Conservation (phyloP, 2,888 invertebrate genomes). For the Meloe dianella region DNA sequence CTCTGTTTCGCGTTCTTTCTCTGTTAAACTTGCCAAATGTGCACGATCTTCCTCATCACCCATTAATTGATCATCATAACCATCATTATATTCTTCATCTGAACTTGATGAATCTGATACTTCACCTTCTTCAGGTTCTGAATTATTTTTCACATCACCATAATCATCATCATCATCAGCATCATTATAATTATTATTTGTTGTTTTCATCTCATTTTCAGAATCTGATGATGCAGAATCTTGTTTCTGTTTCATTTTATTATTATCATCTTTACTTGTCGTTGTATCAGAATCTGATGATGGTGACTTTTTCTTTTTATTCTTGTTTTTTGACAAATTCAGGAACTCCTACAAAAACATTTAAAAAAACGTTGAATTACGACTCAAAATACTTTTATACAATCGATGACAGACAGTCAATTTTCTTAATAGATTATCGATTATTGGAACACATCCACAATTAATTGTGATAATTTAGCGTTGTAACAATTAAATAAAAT, state of each 20-base stretch:
- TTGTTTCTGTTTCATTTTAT: constrained; percentile 49
- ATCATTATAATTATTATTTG: constrained; percentile 55
- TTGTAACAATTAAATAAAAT: not conserved
- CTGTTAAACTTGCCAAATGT: constrained; percentile 88
- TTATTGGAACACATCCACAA: not conserved
- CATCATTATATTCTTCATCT: constrained; percentile 93
- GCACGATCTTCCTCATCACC: constrained; percentile 95
- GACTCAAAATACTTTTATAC: not conserved
- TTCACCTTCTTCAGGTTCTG: constrained; percentile 89
- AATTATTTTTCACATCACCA: constrained; percentile 62
- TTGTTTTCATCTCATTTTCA: constrained; percentile 48
- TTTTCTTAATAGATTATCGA: not conserved
- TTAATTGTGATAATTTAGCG: not conserved
- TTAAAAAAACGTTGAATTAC: no score
- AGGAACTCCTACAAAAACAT: constrained; percentile 74
- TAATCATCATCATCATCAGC: constrained; percentile 58
- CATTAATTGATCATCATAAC: constrained; percentile 96
- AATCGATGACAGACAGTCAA: not conserved
- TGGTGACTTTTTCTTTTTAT: constrained; percentile 61
- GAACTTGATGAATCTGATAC: constrained; percentile 75
- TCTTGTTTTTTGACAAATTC: constrained; percentile 81
- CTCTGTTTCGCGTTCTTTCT: constrained; percentile 96
- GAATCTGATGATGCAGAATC: constrained; percentile 49
- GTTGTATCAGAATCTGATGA: constrained; percentile 54
- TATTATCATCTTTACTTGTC: constrained; percentile 46